phyloP scores from a whole-genome alignment of 1,140 invertebrate species.

The Ceratina australensis region DNA sequence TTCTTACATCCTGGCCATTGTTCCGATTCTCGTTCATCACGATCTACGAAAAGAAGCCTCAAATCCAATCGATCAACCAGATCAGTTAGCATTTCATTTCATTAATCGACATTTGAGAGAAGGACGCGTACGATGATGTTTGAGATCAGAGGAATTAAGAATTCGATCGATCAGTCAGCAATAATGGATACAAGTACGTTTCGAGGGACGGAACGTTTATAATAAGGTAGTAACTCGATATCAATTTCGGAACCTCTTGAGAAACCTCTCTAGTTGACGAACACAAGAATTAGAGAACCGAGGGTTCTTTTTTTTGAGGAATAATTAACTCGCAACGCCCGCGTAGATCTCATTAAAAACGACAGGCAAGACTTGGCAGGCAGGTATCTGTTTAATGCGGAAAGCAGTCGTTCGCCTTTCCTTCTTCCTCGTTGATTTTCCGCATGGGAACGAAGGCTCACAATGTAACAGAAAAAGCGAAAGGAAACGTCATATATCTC shows the following conservation, averaged over 20 bases:
- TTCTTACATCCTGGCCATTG: background rate
- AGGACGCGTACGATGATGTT: too few relatives aligned
- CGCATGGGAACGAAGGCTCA: background rate
- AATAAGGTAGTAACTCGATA: background rate
- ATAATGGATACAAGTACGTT: background rate
- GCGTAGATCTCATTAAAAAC: constrained; percentile 36
- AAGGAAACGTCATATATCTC: background rate
- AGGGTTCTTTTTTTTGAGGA: constrained; percentile 22
- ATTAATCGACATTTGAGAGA: background rate
- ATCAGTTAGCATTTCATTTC: background rate
- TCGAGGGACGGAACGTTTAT: background rate
- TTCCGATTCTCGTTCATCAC: background rate
- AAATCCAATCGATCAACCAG: background rate
- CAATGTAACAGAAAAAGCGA: background rate
- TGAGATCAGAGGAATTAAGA: background rate
- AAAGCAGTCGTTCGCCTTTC: background rate
- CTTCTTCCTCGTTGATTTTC: background rate
- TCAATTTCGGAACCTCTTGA: background rate
- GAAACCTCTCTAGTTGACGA: constrained; percentile 13
- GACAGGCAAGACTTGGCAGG: constrained; percentile 40
- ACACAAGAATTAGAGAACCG: constrained; percentile 36
- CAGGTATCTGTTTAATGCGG: constrained; percentile 27
- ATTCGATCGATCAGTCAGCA: background rate
- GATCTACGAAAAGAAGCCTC: background rate
- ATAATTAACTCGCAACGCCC: constrained; percentile 42